Percentiles rank a stretch among this genome's conserved stretches.
phyloP scores from a whole-genome alignment of 53 echinoderm and acorn worm genomes.

The Henricia sp. region DNA sequence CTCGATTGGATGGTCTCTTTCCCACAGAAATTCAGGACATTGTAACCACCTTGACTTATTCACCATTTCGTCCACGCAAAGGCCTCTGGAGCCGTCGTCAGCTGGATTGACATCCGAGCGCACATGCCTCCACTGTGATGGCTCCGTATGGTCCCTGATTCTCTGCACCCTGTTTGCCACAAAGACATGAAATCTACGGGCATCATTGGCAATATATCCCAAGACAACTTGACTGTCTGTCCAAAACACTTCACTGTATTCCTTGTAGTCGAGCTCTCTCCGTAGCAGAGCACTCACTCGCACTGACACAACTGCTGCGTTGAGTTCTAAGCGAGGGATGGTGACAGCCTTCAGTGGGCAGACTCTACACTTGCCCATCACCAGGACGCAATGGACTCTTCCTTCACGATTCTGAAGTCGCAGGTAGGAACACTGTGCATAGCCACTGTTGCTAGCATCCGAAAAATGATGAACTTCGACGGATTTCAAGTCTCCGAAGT shows the following conservation, averaged over 20 bases:
- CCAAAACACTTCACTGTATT: constrained; percentile 55
- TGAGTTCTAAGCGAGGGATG: constrained; percentile 64
- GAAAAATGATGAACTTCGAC: too few relatives aligned
- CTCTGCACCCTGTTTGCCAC: constrained; percentile 53
- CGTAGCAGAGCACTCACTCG: constrained; percentile 20
- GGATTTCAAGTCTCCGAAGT: too few relatives aligned
- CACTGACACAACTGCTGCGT: constrained; percentile 63
- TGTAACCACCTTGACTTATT: constrained; percentile 27
- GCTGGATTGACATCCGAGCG: constrained; percentile 29
- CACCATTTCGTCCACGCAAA: neutral
- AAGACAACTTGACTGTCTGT: constrained; percentile 49
- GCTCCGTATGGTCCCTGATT: constrained; percentile 8
- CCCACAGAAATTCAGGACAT: constrained; percentile 49
- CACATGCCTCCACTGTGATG: constrained; percentile 28
- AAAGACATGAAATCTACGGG: constrained; percentile 56
- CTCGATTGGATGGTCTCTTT: neutral
- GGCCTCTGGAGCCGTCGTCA: constrained; percentile 22
- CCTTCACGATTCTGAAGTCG: too few relatives aligned
- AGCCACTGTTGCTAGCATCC: constrained; percentile 65
- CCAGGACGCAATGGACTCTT: constrained; percentile 12
- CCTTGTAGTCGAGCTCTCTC: constrained; percentile 14
- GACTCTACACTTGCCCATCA: constrained; percentile 68
- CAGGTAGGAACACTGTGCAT: too few relatives aligned
- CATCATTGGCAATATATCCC: constrained; percentile 54
- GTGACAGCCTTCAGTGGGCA: constrained; percentile 44